Evolutionary conservation across 2,888 invertebrate genomes (phyloP).

Genomic region (Drosophila differens): DNA sequence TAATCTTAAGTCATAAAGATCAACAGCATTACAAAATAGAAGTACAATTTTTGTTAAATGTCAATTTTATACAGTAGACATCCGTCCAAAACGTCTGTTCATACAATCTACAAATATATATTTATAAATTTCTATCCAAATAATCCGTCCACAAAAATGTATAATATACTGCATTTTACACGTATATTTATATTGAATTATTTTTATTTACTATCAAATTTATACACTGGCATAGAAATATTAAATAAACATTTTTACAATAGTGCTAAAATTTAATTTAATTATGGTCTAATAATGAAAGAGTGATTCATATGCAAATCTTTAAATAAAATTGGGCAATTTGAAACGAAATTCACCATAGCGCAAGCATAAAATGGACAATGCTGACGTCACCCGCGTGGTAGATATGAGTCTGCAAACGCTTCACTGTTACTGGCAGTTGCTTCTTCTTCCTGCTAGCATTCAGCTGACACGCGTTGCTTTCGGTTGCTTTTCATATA

Average conservation of each 20-base stretch:
- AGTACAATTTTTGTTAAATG: conserved; percentile 23
- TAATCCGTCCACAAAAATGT: conserved; percentile 42
- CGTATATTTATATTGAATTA: conserved; percentile 28
- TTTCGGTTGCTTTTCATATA: conserved; percentile 38
- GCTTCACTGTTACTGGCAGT: conserved; percentile 30
- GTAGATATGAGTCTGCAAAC: neutral
- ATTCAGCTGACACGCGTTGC: conserved; percentile 64
- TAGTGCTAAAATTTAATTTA: neutral
- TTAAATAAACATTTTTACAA: conserved; percentile 47
- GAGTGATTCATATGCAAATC: neutral
- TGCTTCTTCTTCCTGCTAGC: conserved; percentile 36
- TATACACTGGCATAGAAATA: conserved; percentile 35
- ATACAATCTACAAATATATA: conserved; percentile 24
- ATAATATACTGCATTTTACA: conserved; percentile 33
- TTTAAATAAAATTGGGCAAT: neutral
- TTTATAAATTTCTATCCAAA: conserved; percentile 1
- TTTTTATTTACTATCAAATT: conserved; percentile 33
- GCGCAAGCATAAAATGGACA: conserved; percentile 4
- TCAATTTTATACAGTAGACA: conserved; percentile 5
- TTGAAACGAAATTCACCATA: neutral
- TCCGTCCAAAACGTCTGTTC: conserved; percentile 26
- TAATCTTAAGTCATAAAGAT: conserved; percentile 39
- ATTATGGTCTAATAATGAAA: neutral
- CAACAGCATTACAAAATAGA: conserved; percentile 28
- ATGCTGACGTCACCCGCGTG: conserved; percentile 31